Base-by-base conservation (phyloP, 2,113 vertebrate genomes). In the Kryptolebias marmoratus region DNA sequence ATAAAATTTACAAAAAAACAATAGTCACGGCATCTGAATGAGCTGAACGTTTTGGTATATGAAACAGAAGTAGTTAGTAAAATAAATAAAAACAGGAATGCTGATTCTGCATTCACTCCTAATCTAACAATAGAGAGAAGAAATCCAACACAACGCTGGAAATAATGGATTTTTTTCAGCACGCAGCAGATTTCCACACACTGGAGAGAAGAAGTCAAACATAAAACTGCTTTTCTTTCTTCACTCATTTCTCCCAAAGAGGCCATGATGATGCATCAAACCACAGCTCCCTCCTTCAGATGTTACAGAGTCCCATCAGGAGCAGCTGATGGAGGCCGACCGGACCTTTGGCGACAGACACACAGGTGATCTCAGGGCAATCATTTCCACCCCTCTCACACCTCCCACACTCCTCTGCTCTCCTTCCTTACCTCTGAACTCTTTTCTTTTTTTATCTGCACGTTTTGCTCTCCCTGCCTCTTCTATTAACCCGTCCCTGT, bases 341-440 rank as follows among this genome's bases (percentile, higher is more conserved):
- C 4, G 11, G 22, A 61, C 68, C 59, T 50, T 7, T 73, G 81
- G 85, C 79, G 83, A 83, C 58, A 48, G n/a, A 64, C 70, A 67
- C 86, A 79, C 72, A 47, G 78, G 87, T 86, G 82, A 85, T 87
- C 85, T 87, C 82, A 85, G 80, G 73, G 64, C 79, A 80, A 88
- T 88, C 71, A 27, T 67, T 75, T 61, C 0, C 30, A 15, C 67
- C 53, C 53, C 15, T 28, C 57, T 57, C 76, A 73, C 57, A 73
- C 59, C 71, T 59, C 47, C 44, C 59, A 56, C 27, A 16, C 44
- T 14, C 30, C 76, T 66, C 5, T 67, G 31, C 44, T 68, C 62
- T 11, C 28, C 60, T 73, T 70, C 28, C 60, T 73, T 70, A 71
- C 53, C 71, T 67, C 60, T 58, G 75, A 85, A 80, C 71, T 80